Evolutionary conservation across 2,797 vertebrate genomes (phyloP), one percentile per base, ranked within the genome.

Genomic region (Acanthopagrus latus): DNA sequence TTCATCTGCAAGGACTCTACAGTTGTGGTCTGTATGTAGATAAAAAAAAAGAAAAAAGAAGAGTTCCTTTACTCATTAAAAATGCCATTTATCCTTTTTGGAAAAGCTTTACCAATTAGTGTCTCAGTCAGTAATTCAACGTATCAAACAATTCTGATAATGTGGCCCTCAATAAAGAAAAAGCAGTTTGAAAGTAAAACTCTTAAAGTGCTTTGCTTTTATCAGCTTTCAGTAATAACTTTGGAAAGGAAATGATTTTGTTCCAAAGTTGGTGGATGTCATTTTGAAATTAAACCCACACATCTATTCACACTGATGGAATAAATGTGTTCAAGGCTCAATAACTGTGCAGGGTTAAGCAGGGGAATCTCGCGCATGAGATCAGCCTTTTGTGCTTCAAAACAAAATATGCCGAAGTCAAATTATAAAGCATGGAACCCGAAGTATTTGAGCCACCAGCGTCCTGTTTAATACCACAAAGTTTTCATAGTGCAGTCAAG

Each of bases 1-100:
- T 57, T 80, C 65, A 86, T 89, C 86, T 68, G 70, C 7, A 20
- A 78, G 50, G 67, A 72, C 66, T 71, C 56, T 63, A n/a, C 63
- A 69, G 71, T 82, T 78, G 68, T 52, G 76, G 78, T 79, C 23
- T 66, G 58, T 54, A 52, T 74, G 20, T 67, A 44, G 43, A 64
- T 71, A 10, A 46, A 67, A 27, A 65, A 51, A 9, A 10, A 52
- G 52, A 16, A 50, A 50, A 17, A 17, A 68, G 4, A 33, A 33
- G 29, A 68, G 51, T 65, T 25, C 23, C 59, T 68, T 44, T 41
- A 51, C 47, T 71, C 43, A 17, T 27, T 76, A 63, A 29, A 79
- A 74, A 58, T 57, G 21, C 10, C 64, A 64, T 25, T 50, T 47
- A 64, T 78, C 18, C 55, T 52, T 66, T 76, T 55, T 0, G 1